Conservation (phyloP, 2,888 invertebrate species). For the Graphium colonna region DNA sequence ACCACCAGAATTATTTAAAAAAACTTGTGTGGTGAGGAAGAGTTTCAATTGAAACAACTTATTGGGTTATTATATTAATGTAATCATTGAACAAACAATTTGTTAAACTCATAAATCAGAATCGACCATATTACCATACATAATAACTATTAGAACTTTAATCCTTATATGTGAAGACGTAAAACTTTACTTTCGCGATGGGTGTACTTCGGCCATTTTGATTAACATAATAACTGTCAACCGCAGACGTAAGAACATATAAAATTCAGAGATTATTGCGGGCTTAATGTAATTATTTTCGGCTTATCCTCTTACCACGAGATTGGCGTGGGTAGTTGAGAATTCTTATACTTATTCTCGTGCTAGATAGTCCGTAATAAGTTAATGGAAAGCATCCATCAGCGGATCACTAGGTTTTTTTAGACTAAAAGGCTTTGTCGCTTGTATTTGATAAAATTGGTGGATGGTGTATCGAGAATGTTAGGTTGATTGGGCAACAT, state of each 20-base stretch:
- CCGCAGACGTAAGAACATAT: slow-evolving; percentile 6
- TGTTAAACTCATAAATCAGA: not conserved
- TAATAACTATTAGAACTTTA: slow-evolving; percentile 7
- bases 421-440: too few relatives aligned
- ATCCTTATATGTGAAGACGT: slow-evolving; percentile 9
- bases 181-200: slow-evolving; percentile 17
- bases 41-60: not conserved
- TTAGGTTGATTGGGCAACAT: too few relatives aligned
- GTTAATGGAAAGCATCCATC: too few relatives aligned
- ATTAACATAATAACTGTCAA: slow-evolving; percentile 18
- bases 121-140: not conserved
- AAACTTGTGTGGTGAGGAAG: not conserved
- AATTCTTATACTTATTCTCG: too few relatives aligned
- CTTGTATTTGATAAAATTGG: too few relatives aligned
- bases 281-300: slow-evolving; percentile 18
- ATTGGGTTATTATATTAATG: not conserved
- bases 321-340: not conserved
- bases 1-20: too few relatives aligned
- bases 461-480: too few relatives aligned
- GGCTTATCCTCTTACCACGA: slow-evolving; percentile 9
- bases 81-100: not conserved
- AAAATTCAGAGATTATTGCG: slow-evolving; percentile 10
- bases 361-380: too few relatives aligned
- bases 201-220: not conserved
- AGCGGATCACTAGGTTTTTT: too few relatives aligned